Evolutionary conservation across 1,140 invertebrate genomes (phyloP), one percentile per base, ranked within the genome.

Genomic region (Ceratoteleas bidentatus): DNA sequence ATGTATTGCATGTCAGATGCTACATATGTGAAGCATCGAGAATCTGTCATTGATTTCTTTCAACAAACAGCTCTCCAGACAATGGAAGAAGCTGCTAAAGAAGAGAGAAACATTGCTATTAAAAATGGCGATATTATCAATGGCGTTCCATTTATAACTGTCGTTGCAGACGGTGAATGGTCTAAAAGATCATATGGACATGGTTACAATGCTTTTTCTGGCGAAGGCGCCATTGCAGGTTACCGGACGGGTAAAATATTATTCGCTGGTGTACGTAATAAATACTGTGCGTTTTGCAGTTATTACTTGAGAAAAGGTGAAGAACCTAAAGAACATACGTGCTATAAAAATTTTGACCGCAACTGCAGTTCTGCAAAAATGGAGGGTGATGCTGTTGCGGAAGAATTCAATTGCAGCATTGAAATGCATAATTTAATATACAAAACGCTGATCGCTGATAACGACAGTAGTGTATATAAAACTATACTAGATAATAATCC

Each of bases 231-330:
- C 14, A 85, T 91, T 36, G 77, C 88, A 54, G 87, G 87, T 7
- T 52, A 65, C 6, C 16, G 69, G 34, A 88, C 87, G 0, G 73
- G 81, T 13, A 87, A 89, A 72, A 53, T 90, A 16, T 73, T 92
- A 10, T 84, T 85, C 57, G 66, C 90, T 47, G 88, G 85, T 16
- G 75, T 91, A 6, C 66, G 88, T 32, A 90, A 90, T 57, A 91
- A 87, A 83, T 87, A 81, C 70, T 92, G 90, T 9, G 24, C 58
- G 13, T 36, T 16, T 5, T 58, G 38, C 38, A 10, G 24, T 43
- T 58, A 58, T 8, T 58, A 58, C 34, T 16, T 38, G 13, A 10
- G 34, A n/a, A 56, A 36, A 10, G 38, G 15, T 3, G 2, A 15
- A 16, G 56, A 58, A n/a, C 13, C 38, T 10, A 62, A 14, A 40